These are phyloP conservation scores for Batillaria attramentaria DNA, from an alignment of 1,140 invertebrate genomes.

Conservation along the genomic window DNA sequence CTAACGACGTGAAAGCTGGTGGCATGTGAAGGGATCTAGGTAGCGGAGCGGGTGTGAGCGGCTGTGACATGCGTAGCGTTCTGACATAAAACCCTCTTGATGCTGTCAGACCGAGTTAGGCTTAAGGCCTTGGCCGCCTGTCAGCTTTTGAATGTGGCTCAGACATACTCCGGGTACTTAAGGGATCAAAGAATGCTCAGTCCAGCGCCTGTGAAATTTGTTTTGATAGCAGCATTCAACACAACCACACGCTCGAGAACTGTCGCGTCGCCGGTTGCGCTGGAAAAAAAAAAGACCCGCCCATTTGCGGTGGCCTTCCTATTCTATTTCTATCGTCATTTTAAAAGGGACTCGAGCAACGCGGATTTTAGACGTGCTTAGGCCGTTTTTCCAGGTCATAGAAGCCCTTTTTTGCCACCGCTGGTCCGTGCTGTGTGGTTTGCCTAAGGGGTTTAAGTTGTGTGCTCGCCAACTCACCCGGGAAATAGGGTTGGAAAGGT, in stretches of 20 bases:
- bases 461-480: slow-evolving; percentile 10
- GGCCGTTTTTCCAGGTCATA: too few relatives aligned
- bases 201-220: slow-evolving; percentile 26
- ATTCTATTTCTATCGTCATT: too few relatives aligned
- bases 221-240: slow-evolving; percentile 24
- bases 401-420: too few relatives aligned
- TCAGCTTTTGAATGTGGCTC: neutral
- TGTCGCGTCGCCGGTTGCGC: neutral
- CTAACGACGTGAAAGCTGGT: slow-evolving; percentile 1
- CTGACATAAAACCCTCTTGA: slow-evolving; percentile 33
- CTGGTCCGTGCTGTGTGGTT: neutral
- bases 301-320: too few relatives aligned
- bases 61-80: slow-evolving; percentile 9
- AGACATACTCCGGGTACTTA: slow-evolving; percentile 26
- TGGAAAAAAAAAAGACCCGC: neutral
- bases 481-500: slow-evolving; percentile 29
- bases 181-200: slow-evolving; percentile 30
- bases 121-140: neutral
- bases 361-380: too few relatives aligned
- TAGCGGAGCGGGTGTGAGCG: slow-evolving; percentile 6
- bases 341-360: too few relatives aligned
- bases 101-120: slow-evolving; percentile 27
- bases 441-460: neutral
- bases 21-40: neutral
- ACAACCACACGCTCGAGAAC: neutral